A percentile compares a stretch with the other conserved stretches of the same genome.
phyloP scores from a whole-genome alignment of 2,113 vertebrate species.

The Scatophagus argus region DNA sequence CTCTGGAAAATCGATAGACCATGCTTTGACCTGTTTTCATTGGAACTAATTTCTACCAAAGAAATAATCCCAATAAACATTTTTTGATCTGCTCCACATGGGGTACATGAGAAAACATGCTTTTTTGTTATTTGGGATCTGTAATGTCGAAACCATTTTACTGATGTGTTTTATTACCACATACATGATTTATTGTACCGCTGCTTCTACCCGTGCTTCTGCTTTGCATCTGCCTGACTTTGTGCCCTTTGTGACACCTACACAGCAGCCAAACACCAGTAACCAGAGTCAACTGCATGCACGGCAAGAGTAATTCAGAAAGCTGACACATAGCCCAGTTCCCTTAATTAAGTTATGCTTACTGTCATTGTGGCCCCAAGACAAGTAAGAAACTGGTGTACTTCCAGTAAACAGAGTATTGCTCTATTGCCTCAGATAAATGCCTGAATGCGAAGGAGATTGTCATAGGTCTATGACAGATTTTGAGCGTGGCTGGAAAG shows the following conservation, averaged over 20 bases:
- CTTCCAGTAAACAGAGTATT: constrained; percentile 2
- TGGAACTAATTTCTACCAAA: background rate
- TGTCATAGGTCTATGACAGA: constrained; percentile 20
- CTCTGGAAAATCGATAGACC: background rate
- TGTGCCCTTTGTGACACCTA: background rate
- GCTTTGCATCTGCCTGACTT: background rate
- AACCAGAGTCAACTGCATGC: background rate
- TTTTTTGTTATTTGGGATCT: constrained; percentile 1
- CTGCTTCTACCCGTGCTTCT: background rate
- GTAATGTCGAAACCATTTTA: background rate
- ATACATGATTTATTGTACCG: background rate
- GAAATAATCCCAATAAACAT: background rate
- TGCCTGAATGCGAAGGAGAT: background rate
- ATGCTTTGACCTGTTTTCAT: constrained; percentile 5
- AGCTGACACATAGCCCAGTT: constrained; percentile 8
- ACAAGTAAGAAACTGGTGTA: background rate
- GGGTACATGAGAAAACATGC: background rate
- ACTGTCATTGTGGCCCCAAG: constrained; percentile 10
- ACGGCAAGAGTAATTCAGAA: constrained; percentile 12
- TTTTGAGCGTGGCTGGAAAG: too few relatives aligned
- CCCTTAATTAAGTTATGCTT: constrained; percentile 6
- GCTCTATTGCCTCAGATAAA: background rate
- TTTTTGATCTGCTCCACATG: background rate
- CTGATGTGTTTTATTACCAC: background rate
- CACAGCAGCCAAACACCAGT: constrained; percentile 18